Percentiles rank a stretch among this genome's conserved stretches.
These are phyloP conservation scores for Syngnathus floridae DNA, from an alignment of 2,113 vertebrate species.

Conservation along the genomic window DNA sequence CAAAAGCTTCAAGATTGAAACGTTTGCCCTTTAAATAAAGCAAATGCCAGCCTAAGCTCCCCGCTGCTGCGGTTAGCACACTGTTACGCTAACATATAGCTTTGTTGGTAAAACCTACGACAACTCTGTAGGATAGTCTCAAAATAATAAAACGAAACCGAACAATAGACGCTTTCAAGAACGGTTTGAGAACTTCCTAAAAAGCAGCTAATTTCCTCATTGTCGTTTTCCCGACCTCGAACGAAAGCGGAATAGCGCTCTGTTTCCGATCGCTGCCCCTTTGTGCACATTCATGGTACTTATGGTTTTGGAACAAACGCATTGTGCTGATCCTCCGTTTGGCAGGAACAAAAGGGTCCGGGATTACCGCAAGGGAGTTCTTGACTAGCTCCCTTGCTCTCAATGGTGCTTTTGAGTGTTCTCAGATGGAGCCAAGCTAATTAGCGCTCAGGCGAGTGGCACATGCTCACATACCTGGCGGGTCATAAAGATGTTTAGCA, in stretches of 20 bases:
- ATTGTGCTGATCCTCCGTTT: not conserved
- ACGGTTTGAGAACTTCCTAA: not conserved
- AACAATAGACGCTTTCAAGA: slow-evolving; percentile 14
- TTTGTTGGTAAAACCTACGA: slow-evolving; percentile 1
- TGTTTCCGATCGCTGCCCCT: not conserved
- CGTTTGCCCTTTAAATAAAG: slow-evolving; percentile 18
- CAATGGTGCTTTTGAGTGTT: slow-evolving; percentile 53
- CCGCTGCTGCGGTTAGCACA: not conserved
- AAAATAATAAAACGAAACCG: not conserved
- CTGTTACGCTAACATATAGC: slow-evolving; percentile 31
- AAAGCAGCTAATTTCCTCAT: slow-evolving; percentile 19
- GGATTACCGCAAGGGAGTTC: slow-evolving; percentile 33
- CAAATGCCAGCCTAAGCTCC: slow-evolving; percentile 1
- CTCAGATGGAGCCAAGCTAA: slow-evolving; percentile 67
- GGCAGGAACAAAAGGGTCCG: slow-evolving; percentile 17
- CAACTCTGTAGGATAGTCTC: not conserved
- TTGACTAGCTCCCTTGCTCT: slow-evolving; percentile 23
- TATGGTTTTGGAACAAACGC: not conserved
- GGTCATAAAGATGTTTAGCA: slow-evolving; percentile 65
- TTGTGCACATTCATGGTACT: not conserved
- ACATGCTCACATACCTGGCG: slow-evolving; percentile 55
- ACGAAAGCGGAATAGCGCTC: slow-evolving; percentile 19
- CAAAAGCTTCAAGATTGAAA: slow-evolving; percentile 11
- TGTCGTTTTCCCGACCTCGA: slow-evolving; percentile 25
- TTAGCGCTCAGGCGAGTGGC: slow-evolving; percentile 60